Evolutionary conservation across 2,888 invertebrate genomes (phyloP).

Genomic region (Himalopsyche japonica): DNA sequence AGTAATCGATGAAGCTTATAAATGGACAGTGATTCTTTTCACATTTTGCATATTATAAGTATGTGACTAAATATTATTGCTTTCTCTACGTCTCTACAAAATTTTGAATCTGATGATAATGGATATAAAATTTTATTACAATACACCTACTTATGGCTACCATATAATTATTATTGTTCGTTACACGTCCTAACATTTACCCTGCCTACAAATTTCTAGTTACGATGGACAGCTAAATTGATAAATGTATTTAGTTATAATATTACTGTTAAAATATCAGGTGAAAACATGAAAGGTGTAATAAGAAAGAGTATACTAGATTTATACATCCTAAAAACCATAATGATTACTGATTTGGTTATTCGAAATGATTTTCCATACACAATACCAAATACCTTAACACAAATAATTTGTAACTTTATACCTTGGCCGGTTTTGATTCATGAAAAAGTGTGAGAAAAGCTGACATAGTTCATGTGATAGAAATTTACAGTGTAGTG

Average conservation of each 20-base stretch:
- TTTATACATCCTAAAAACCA: not conserved
- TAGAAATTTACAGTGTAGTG: too few species aligned
- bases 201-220: slow-evolving; percentile 37
- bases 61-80: slow-evolving; percentile 33
- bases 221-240: slow-evolving; percentile 38
- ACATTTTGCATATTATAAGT: not conserved
- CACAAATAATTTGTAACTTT: not conserved
- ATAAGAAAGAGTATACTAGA: not conserved
- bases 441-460: too few species aligned
- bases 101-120: slow-evolving; percentile 28
- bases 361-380: not conserved
- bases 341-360: not conserved
- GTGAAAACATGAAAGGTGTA: not conserved
- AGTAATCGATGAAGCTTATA: not conserved
- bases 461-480: too few species aligned
- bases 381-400: not conserved
- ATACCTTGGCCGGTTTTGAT: too few species aligned
- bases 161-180: slow-evolving; percentile 45
- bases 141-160: slow-evolving; percentile 34
- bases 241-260: not conserved
- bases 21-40: slow-evolving; percentile 5
- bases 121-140: slow-evolving; percentile 39
- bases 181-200: slow-evolving; percentile 45
- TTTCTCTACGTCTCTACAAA: slow-evolving; percentile 32
- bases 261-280: not conserved